Percentiles rank a stretch among this genome's conserved stretches.
Evolutionary conservation across 2,888 invertebrate genomes (phyloP).

Genomic region (Sinopyrophorus schimmeli): DNA sequence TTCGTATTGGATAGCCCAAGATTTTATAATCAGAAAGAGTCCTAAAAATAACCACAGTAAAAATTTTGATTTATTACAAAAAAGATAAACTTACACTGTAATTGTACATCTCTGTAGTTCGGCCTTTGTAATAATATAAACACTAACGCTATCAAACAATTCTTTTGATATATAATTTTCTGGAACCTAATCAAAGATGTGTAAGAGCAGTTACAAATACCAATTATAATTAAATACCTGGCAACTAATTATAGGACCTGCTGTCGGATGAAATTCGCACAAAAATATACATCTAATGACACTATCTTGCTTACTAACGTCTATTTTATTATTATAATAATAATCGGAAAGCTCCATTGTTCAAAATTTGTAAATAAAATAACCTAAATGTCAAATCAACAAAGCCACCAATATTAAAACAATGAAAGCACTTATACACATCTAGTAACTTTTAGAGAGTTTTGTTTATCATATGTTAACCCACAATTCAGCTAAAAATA

Average conservation of each 20-base stretch:
- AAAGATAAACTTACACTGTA: slow-evolving; percentile 72
- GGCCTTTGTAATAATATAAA: slow-evolving; percentile 93
- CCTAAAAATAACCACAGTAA: no score
- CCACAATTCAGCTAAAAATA: no score
- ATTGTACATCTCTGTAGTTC: slow-evolving; percentile 88
- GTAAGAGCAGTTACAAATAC: no score
- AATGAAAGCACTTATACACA: no score
- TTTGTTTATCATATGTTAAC: no score
- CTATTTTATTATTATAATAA: background rate
- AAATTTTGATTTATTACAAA: background rate
- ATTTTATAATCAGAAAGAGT: slow-evolving; percentile 81
- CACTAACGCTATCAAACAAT: slow-evolving; percentile 89
- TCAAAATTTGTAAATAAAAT: no score
- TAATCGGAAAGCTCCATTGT: background rate
- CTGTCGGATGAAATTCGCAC: slow-evolving; percentile 75
- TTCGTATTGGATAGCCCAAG: slow-evolving; percentile 88
- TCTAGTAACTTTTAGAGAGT: no score
- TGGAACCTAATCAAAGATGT: slow-evolving; percentile 68
- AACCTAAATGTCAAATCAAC: no score
- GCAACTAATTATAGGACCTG: slow-evolving; percentile 82
- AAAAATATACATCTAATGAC: slow-evolving; percentile 82
- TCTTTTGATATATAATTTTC: slow-evolving; percentile 91
- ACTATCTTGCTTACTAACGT: slow-evolving; percentile 61
- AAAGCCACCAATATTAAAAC: no score
- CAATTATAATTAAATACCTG: slow-evolving; percentile 62